phyloP scores from a whole-genome alignment of 1,140 invertebrate genomes.

The Lamellibrachia luymesi region DNA sequence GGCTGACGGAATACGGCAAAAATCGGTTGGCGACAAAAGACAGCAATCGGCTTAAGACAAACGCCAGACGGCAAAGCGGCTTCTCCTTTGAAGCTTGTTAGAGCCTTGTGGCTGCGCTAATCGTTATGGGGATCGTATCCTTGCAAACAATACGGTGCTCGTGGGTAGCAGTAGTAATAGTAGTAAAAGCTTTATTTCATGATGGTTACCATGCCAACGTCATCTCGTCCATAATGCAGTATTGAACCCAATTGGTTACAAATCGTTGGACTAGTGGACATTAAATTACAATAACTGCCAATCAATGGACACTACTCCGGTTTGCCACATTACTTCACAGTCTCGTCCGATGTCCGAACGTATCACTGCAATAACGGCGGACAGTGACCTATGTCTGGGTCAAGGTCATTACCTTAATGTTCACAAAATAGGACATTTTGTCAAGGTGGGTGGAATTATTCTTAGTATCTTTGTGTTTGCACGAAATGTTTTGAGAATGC shows the following conservation, averaged over 20 bases:
- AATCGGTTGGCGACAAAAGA: no score
- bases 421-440: not conserved
- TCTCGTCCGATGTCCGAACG: not conserved
- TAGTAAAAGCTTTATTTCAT: no score
- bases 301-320: not conserved
- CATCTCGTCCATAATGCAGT: not conserved
- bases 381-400: not conserved
- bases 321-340: not conserved
- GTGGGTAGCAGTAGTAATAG: no score
- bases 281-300: not conserved
- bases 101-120: no score
- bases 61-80: no score
- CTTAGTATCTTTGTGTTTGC: not conserved
- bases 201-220: no score
- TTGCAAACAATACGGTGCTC: no score
- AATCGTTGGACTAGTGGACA: not conserved
- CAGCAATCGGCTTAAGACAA: no score
- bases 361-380: not conserved
- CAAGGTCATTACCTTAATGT: not conserved
- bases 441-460: not conserved
- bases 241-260: not conserved
- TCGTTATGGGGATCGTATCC: no score
- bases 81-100: no score
- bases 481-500: not conserved
- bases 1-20: no score